Conservation (phyloP, 2,888 invertebrate species). For the Troilus luridus region DNA sequence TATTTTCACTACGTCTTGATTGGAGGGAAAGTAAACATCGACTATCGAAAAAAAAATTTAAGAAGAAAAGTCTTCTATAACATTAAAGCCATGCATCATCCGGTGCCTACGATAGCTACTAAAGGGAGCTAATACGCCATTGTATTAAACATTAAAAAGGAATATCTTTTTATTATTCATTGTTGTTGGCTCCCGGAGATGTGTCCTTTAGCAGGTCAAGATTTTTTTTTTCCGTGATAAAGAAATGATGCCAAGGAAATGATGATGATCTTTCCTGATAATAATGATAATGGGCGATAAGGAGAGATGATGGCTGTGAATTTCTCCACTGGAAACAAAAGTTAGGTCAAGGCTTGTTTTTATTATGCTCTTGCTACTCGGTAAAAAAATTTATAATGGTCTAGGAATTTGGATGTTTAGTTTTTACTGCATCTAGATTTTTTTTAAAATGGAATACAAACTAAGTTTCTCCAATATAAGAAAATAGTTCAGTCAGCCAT, state of each 20-base stretch:
- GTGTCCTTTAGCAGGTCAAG: neutral
- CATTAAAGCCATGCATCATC: neutral
- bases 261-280: neutral
- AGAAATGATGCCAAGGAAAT: conserved; percentile 29
- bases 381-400: too few species aligned
- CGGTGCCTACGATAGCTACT: neutral
- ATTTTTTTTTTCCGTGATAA: conserved; percentile 1
- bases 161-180: neutral
- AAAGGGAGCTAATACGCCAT: neutral
- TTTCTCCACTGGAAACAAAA: neutral
- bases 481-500: too few species aligned
- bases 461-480: too few species aligned
- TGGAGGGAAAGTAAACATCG: conserved; percentile 13
- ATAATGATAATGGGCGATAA: neutral
- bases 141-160: neutral
- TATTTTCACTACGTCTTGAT: conserved; percentile 1
- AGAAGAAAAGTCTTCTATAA: neutral
- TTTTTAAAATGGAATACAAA: too few species aligned
- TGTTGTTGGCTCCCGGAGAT: neutral
- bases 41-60: neutral
- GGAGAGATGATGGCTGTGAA: neutral
- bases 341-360: neutral
- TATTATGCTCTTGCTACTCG: too few species aligned
- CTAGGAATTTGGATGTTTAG: too few species aligned
- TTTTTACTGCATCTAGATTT: too few species aligned